phyloP scores from a whole-genome alignment of 2,888 invertebrate species.

The Pimpla rufipes region DNA sequence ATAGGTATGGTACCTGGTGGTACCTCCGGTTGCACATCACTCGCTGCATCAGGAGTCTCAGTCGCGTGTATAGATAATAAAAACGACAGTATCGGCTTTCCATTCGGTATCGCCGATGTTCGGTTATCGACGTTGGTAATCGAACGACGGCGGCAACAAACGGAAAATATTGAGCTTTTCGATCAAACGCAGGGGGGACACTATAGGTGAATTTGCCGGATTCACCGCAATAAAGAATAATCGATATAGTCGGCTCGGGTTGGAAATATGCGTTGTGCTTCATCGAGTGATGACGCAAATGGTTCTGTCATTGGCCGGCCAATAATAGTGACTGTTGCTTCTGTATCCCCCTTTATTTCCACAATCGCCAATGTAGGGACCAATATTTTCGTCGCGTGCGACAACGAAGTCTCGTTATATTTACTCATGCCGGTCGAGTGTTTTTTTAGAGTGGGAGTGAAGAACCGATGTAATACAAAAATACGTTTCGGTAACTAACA shows the following conservation, averaged over 20 bases:
- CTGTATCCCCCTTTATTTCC: not conserved
- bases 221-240: constrained; percentile 10
- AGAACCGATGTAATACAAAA: no score
- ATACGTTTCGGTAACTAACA: constrained; percentile 18
- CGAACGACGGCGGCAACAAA: constrained; percentile 2
- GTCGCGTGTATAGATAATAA: constrained; percentile 26
- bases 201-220: constrained; percentile 11
- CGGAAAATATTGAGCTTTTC: not conserved
- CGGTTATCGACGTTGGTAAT: not conserved
- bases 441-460: not conserved
- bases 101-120: constrained; percentile 1
- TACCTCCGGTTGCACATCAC: not conserved
- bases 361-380: no score
- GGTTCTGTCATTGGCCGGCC: not conserved
- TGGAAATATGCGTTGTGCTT: not conserved
- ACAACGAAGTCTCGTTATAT: constrained; percentile 6
- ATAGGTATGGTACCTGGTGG: not conserved
- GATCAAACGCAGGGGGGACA: not conserved
- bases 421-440: not conserved
- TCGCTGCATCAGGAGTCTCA: constrained; percentile 24
- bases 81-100: constrained; percentile 26
- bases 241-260: constrained; percentile 11
- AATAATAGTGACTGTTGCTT: not conserved
- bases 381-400: not conserved
- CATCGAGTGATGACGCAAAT: not conserved